Base-by-base conservation (phyloP, 2,113 vertebrate species). In the Pelusios castaneus region DNA sequence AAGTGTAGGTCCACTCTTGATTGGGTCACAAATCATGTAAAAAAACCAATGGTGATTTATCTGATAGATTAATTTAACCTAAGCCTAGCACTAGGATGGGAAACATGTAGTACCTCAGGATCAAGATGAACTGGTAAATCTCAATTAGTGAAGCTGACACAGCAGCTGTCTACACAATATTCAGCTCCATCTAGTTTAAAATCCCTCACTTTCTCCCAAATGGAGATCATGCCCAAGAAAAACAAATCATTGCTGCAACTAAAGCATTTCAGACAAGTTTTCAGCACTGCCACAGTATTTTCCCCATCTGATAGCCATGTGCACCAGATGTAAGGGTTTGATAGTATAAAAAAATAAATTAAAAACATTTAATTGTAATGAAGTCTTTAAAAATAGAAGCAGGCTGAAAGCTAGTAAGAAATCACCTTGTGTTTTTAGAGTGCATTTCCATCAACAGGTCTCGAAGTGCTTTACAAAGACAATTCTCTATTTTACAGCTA, bases 241-340 rank as follows among this genome's bases (percentile, higher is more conserved):
- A 86, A 95, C 88, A 85, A 91, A 79, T 63, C 80, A 89, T 60
- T 49, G 95, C 92, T 56, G 52, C 52, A 80, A 89, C 93, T 90
- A 95, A 94, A 85, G 14, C 77, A 63, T 0, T 78, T 89, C 93
- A 70, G 89, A 92, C 38, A 90, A 78, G 94, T 17, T 1, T 60
- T 41, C 34, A 0, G 82, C 90, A 41, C 89, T 80, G 84, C 60
- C 29, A 0, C 0, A 54, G 34, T 75, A 70, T 31, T 38, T 95
- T 31, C 63, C 49, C 91, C 87, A 96, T 51, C 78, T 82, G 91
- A 80, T 94, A 87, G 84, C 55, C 91, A 93, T 52, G 80, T 80
- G 94, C 95, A 95, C 90, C 90, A 79, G 73, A 21, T 34, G 11
- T 81, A 89, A 94, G 17, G 70, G 54, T 84, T 80, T 80, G 56